phyloP scores from a whole-genome alignment of 2,888 invertebrate genomes.

The Lysandra coridon region DNA sequence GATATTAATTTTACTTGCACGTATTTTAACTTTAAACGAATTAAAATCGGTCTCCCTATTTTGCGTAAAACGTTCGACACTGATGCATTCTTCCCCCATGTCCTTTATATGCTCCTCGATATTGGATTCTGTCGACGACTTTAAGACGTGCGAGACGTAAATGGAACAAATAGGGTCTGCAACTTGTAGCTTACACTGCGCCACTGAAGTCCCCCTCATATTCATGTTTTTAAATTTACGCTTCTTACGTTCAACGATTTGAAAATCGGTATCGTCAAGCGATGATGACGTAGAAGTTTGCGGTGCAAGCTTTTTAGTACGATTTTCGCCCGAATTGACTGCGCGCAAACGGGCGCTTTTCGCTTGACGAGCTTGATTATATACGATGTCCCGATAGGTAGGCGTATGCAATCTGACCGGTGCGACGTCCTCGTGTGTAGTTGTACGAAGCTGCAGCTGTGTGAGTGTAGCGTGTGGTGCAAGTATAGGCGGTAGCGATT shows the following conservation, averaged over 20 bases:
- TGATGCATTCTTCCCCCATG: too few species aligned
- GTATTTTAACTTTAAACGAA: too few species aligned
- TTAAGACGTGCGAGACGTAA: too few species aligned
- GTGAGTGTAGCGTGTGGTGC: not conserved
- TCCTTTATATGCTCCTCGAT: too few species aligned
- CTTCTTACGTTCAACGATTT: not conserved
- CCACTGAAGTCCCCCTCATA: too few species aligned
- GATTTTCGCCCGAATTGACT: not conserved
- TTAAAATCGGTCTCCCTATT: too few species aligned
- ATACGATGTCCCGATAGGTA: not conserved
- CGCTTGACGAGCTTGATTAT: not conserved
- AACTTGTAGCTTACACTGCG: too few species aligned
- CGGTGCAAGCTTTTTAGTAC: not conserved
- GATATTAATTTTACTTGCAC: too few species aligned
- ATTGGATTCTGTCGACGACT: too few species aligned
- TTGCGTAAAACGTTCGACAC: too few species aligned
- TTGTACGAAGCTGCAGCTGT: not conserved
- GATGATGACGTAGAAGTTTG: not conserved
- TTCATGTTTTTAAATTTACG: conserved; percentile 24
- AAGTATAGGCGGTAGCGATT: not conserved
- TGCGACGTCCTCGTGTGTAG: not conserved
- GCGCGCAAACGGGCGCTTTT: not conserved
- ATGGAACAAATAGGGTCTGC: too few species aligned
- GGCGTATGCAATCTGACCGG: not conserved
- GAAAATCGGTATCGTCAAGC: not conserved